These are phyloP conservation scores for Caenorhabditis becei DNA, from an alignment of 2,888 invertebrate genomes.

Conservation along the genomic window DNA sequence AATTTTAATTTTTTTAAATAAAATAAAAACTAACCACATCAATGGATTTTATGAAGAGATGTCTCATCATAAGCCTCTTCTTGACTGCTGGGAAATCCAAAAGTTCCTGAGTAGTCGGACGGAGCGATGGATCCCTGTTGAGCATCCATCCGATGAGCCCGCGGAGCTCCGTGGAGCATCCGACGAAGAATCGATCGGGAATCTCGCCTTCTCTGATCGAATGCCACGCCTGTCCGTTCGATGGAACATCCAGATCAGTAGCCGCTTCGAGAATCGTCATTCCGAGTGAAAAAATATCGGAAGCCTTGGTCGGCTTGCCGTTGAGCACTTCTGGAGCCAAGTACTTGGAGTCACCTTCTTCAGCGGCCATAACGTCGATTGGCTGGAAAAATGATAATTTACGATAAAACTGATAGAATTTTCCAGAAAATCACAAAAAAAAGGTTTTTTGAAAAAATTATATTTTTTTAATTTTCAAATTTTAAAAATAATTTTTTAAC, in stretches of 20 bases:
- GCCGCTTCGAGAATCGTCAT: constrained; percentile 83
- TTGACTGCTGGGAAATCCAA: constrained; percentile 16
- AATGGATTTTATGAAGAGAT: constrained; percentile 9
- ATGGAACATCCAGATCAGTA: constrained; percentile 87
- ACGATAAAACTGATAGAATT: no score
- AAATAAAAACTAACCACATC: constrained; percentile 18
- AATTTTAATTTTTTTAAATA: neutral
- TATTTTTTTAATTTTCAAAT: no score
- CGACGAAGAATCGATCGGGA: constrained; percentile 83
- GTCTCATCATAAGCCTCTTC: constrained; percentile 3
- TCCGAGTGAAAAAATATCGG: constrained; percentile 86
- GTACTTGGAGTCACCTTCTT: constrained; percentile 88
- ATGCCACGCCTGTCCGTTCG: constrained; percentile 87
- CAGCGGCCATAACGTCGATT: constrained; percentile 58
- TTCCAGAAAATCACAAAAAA: no score
- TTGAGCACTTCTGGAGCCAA: constrained; percentile 87
- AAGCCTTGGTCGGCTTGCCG: constrained; percentile 86
- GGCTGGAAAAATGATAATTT: constrained; percentile 49
- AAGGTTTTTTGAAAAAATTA: no score
- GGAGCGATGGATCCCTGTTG: constrained; percentile 49
- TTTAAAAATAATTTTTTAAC: no score
- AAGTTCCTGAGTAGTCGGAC: constrained; percentile 64
- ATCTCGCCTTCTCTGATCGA: constrained; percentile 85
- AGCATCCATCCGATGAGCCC: constrained; percentile 66
- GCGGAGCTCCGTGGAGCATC: constrained; percentile 59